Percentiles rank a stretch among this genome's conserved stretches.
Evolutionary conservation across 2,888 invertebrate species (phyloP).

Genomic region (Luperina nickerlii): DNA sequence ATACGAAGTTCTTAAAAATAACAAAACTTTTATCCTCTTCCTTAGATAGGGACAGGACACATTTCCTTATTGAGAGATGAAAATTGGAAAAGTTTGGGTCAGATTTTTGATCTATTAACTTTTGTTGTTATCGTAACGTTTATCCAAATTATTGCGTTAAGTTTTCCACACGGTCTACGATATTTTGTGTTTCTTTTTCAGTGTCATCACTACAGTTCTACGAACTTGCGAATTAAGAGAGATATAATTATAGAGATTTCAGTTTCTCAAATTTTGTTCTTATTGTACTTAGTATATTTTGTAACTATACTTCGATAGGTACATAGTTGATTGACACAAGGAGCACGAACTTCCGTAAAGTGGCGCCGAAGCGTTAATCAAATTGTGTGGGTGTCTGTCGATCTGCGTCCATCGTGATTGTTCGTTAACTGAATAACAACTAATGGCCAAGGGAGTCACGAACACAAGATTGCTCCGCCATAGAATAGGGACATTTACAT

Average conservation of each 20-base stretch:
- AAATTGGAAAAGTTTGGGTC: constrained; percentile 64
- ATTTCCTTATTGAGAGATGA: constrained; percentile 42
- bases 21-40: constrained; percentile 3
- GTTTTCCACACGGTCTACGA: constrained; percentile 4
- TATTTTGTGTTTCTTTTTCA: constrained; percentile 2
- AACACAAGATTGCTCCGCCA: constrained; percentile 36
- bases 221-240: background rate
- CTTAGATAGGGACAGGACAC: constrained; percentile 18
- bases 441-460: constrained; percentile 70
- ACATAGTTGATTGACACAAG: constrained; percentile 56
- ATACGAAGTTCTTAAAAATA: constrained; percentile 20
- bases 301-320: constrained; percentile 17
- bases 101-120: constrained; percentile 33
- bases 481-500: constrained; percentile 51
- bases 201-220: background rate
- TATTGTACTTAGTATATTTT: background rate
- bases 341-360: constrained; percentile 65
- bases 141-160: constrained; percentile 26
- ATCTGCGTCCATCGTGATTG: constrained; percentile 67
- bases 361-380: constrained; percentile 70
- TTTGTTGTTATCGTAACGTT: constrained; percentile 38
- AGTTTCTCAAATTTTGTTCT: background rate
- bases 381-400: constrained; percentile 65
- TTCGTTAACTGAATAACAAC: constrained; percentile 66
- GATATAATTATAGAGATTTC: background rate